These are phyloP conservation scores for Ecdyonurus torrentis DNA, from an alignment of 2,888 invertebrate genomes.

Conservation along the genomic window DNA sequence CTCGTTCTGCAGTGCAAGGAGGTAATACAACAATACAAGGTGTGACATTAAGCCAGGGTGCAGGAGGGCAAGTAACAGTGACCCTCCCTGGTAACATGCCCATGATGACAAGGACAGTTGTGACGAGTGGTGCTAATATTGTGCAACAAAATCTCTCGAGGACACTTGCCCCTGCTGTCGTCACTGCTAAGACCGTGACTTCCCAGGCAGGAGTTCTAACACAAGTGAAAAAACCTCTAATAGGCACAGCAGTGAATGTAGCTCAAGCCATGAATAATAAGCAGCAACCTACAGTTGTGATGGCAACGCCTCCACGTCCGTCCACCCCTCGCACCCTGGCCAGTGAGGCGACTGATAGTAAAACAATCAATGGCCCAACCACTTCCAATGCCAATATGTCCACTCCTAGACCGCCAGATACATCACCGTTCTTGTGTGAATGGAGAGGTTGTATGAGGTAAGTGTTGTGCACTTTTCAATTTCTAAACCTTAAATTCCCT, in stretches of 20 bases:
- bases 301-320: conserved; percentile 5
- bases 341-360: conserved; percentile 1
- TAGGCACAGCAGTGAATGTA: conserved; percentile 12
- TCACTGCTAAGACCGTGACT: background rate
- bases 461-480: too few relatives aligned
- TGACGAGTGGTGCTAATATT: conserved; percentile 6
- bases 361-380: conserved; percentile 5
- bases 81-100: background rate
- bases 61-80: background rate
- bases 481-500: too few relatives aligned
- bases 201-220: background rate
- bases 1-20: conserved; percentile 12
- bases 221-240: background rate
- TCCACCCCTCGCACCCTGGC: conserved; percentile 5
- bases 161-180: background rate
- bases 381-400: background rate
- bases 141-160: background rate
- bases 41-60: background rate
- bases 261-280: background rate
- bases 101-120: conserved; percentile 1
- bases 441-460: conserved; percentile 75
- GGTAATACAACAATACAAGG: background rate
- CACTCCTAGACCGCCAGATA: conserved; percentile 3
- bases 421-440: conserved; percentile 51
- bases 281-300: background rate